A percentile compares a stretch with the other conserved stretches of the same genome.
Conservation (phyloP, 1,140 invertebrate genomes). For the Meloidogyne chitwoodi region DNA sequence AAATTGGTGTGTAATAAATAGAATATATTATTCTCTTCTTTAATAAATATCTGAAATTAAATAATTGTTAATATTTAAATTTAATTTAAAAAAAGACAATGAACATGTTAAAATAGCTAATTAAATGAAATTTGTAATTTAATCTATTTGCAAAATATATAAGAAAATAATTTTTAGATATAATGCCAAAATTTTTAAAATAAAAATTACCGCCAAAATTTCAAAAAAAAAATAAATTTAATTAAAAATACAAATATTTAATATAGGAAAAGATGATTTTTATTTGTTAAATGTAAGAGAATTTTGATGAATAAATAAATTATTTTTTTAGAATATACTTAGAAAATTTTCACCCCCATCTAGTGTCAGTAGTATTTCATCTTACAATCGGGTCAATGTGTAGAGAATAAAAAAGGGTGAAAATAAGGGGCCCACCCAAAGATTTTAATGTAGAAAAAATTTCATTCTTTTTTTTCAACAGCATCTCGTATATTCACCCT, state of each 20-base stretch:
- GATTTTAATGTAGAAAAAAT: not conserved
- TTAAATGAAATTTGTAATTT: not conserved
- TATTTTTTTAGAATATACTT: not conserved
- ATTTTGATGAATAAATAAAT: not conserved
- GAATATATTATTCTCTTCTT: no score
- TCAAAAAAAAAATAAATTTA: not conserved
- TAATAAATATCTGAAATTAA: no score
- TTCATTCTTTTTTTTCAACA: not conserved
- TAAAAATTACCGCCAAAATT: not conserved
- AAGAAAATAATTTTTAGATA: not conserved
- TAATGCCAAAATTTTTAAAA: not conserved
- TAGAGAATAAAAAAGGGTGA: not conserved
- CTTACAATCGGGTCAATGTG: not conserved
- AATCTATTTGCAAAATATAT: not conserved
- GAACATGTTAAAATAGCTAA: not conserved
- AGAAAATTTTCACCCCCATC: no score
- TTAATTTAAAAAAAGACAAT: no score
- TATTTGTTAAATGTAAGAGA: not conserved
- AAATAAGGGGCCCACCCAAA: not conserved
- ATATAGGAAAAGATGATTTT: not conserved
- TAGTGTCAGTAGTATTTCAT: no score
- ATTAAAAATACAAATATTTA: not conserved
- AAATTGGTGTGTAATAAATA: no score
- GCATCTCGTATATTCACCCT: not conserved
- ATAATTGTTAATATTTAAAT: no score